Percentiles rank a stretch among this genome's conserved stretches.
Evolutionary conservation across 2,888 invertebrate species (phyloP).

Genomic region (Tricholauxania praeusta): DNA sequence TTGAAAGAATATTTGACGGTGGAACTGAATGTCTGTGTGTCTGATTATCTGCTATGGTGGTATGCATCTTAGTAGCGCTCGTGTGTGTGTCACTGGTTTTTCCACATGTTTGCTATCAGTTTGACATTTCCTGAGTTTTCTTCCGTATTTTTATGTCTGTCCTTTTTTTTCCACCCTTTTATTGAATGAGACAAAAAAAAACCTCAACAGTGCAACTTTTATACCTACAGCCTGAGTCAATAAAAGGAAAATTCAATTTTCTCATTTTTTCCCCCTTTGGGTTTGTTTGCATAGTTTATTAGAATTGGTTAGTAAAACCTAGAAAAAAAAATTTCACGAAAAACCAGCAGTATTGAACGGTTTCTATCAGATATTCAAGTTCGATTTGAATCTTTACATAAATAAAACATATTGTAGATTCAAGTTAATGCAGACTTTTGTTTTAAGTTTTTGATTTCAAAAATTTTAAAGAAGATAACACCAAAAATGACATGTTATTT

Average conservation of each 20-base stretch:
- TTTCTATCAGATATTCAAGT: too few species aligned
- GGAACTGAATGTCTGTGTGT: not conserved
- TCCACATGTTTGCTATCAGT: slow-evolving; percentile 12
- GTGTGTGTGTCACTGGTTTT: not conserved
- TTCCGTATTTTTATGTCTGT: not conserved
- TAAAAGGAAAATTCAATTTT: slow-evolving; percentile 47
- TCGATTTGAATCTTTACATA: too few species aligned
- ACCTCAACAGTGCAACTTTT: not conserved
- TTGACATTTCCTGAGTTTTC: not conserved
- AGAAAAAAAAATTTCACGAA: too few species aligned
- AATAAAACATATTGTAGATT: too few species aligned
- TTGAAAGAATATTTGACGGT: slow-evolving; percentile 45
- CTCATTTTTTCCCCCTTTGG: slow-evolving; percentile 4
- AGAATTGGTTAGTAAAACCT: not conserved
- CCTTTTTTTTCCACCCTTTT: not conserved
- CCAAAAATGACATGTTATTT: too few species aligned
- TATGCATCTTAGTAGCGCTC: not conserved
- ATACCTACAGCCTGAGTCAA: slow-evolving; percentile 36
- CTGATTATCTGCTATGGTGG: not conserved
- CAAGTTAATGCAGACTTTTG: too few species aligned
- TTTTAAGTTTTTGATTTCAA: too few species aligned
- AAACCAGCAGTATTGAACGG: too few species aligned
- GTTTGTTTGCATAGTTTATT: slow-evolving; percentile 1
- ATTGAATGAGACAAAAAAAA: not conserved
- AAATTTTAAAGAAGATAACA: too few species aligned